phyloP scores from a whole-genome alignment of 2,113 vertebrate genomes.

The Phodopus roborovskii region DNA sequence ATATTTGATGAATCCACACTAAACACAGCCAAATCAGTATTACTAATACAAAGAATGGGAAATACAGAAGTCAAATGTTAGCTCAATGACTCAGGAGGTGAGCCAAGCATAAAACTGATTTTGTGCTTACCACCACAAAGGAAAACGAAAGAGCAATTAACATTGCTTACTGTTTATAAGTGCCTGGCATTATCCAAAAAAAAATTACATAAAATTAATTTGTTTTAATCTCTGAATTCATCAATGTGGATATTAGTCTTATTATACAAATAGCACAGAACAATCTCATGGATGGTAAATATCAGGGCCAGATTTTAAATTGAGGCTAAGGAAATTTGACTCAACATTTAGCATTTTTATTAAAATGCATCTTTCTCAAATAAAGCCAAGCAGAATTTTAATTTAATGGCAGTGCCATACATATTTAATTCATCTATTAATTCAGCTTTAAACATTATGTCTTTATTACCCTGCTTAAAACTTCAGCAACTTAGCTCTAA shows the following conservation, averaged over 20 bases:
- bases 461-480: conserved; percentile 5
- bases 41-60: not conserved
- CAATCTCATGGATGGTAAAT: not conserved
- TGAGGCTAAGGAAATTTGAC: not conserved
- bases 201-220: conserved; percentile 4
- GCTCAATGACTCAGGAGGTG: not conserved
- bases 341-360: conserved; percentile 13
- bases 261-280: not conserved
- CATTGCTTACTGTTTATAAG: not conserved
- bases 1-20: not conserved
- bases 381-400: conserved; percentile 22
- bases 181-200: not conserved
- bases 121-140: not conserved
- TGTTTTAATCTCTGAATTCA: conserved; percentile 40
- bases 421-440: not conserved
- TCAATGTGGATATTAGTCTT: not conserved
- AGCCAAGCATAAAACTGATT: conserved; percentile 1
- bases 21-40: not conserved
- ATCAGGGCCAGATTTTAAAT: conserved; percentile 4
- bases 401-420: not conserved
- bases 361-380: not conserved
- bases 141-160: not conserved
- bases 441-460: not conserved
- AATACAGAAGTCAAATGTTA: not conserved
- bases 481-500: not conserved